Percentiles rank a stretch among this genome's conserved stretches.
These are phyloP conservation scores for Adelges cooleyi DNA, from an alignment of 1,140 invertebrate genomes.

Conservation along the genomic window DNA sequence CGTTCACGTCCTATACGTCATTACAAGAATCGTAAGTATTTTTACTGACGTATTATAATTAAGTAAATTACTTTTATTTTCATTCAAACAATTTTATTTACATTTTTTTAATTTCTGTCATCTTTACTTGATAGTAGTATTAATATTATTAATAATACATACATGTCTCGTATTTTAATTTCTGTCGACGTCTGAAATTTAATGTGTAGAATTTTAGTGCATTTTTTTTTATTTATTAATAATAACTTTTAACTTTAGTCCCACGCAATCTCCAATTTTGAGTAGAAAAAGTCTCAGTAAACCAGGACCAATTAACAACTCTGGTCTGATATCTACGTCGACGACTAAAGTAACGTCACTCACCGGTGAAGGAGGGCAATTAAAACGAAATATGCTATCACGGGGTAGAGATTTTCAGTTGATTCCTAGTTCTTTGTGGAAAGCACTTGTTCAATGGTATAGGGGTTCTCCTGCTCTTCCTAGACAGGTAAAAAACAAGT, in stretches of 20 bases:
- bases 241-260: constrained; percentile 34
- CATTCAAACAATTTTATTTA: too few relatives aligned
- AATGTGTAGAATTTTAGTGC: not conserved
- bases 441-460: constrained; percentile 73
- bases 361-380: constrained; percentile 74
- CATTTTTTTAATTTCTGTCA: too few relatives aligned
- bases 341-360: constrained; percentile 51
- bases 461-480: constrained; percentile 67
- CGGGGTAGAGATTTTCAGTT: constrained; percentile 70
- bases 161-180: too few relatives aligned
- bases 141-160: too few relatives aligned
- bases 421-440: constrained; percentile 72
- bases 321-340: constrained; percentile 49
- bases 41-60: too few relatives aligned
- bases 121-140: too few relatives aligned
- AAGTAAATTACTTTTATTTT: too few relatives aligned
- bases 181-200: too few relatives aligned
- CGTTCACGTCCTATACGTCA: constrained; percentile 13
- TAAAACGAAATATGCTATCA: constrained; percentile 57
- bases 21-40: constrained; percentile 11
- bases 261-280: constrained; percentile 37
- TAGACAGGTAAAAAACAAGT: constrained; percentile 49
- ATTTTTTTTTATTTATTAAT: not conserved
- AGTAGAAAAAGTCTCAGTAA: constrained; percentile 31
- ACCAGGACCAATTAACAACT: constrained; percentile 70